Evolutionary conservation across 2,888 invertebrate genomes (phyloP), one percentile per base, ranked within the genome.

Genomic region (Allacma fusca): DNA sequence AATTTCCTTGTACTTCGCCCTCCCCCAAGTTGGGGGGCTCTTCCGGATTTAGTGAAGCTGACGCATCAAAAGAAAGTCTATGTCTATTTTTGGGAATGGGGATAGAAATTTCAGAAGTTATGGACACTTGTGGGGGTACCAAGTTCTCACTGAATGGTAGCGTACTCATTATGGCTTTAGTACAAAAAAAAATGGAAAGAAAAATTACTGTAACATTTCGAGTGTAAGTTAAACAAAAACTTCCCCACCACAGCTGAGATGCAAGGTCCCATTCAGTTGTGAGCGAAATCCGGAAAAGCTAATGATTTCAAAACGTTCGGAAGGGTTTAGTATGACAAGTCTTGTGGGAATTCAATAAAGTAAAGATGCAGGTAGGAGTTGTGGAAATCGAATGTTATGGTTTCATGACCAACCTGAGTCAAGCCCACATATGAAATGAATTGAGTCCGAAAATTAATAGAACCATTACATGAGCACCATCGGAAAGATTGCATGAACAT

Each of bases 11-110:
- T 40, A n/a, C 50, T 34, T 34, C 9, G 5, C 9, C 34, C 9
- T 34, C 34, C 34, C 5, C 5, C 9, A 34, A 34, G 9, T 34
- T 9, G 5, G 34, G 34, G 5, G 5, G 34, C 4, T 7, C 9
- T 9, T 34, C 34, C 34, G 50, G 50, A 50, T 19, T 50, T 12
- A n/a, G 40, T 9, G 40, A 5, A 5, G 40, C 40, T 13, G 40
- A 40, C 5, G 40, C 83, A 64, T 82, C 83, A 69, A 83, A 83
- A 0, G 83, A 83, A 0, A 83, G 79, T 23, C 83, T 50, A 16
- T 81, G 81, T 50, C 80, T 77, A 59, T 72, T 81, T 62, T 80
- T 43, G 0, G 82, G 80, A 5, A 78, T 77, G 0, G 64, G 21
- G 24, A 23, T 26, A 13, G 62, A 4, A 62, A 62, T 26, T 9